Evolutionary conservation across 1,140 invertebrate species (phyloP), one percentile per base, ranked within the genome.

Genomic region (Catajapyx aquilonaris): DNA sequence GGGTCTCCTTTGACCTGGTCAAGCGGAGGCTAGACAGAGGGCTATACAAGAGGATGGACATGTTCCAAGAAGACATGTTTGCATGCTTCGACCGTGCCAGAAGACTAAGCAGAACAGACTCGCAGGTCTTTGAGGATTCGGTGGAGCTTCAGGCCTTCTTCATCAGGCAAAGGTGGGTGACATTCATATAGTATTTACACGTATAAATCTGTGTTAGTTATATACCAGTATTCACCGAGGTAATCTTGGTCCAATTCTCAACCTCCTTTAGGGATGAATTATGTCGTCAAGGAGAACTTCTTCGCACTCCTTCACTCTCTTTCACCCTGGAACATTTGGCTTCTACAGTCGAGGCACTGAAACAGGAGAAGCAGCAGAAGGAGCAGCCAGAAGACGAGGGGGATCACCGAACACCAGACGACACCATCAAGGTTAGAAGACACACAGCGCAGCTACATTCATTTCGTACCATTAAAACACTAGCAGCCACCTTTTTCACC

Each of bases 41-140:
- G 5, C 66, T 86, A 11, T 97, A 97, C 53, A 77, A 81, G 45
- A 65, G 94, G 17, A 56, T 98, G 20, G 93, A 98, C 57, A 66
- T 75, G 33, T 97, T 97, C 56, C 94, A 98, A 62, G 85, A 91
- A 50, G 93, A 97, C 52, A 73, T 97, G 47, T 97, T 98, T 54
- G 69, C 77, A 5, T 85, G 93, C 45, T 73, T 96, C 54, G 85
- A 94, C 50, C 64, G 84, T 50, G 88, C 88, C 0, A 66, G 93
- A 5, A 71, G 72, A 40, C 56, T 90, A 2, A 85, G 85, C 0
- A 67, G 83, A 3, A 84, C 81, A 0, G 87, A 96, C 59, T 94
- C 88, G 1, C 77, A 93, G 57, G 72, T 87, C 9, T 90, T 94
- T 63, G 84, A 95, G 54, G 91, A 96, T 55, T 79, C 88, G 0